A percentile compares a stretch with the other conserved stretches of the same genome.
Evolutionary conservation across 2,113 vertebrate genomes (phyloP).

Genomic region (Pungitius pungitius): DNA sequence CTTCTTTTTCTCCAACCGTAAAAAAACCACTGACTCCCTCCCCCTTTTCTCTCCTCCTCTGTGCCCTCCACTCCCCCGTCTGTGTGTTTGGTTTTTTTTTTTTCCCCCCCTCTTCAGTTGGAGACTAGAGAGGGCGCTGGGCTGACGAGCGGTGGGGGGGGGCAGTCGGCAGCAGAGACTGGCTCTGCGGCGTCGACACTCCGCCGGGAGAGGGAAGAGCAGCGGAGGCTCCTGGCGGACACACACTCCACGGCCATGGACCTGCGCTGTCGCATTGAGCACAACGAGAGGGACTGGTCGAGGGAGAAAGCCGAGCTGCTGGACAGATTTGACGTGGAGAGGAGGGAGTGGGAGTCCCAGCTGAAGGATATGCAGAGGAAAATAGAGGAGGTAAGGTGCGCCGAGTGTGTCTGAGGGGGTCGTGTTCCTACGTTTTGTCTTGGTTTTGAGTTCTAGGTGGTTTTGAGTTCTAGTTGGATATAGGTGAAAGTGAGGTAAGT

Average conservation of each 20-base stretch:
- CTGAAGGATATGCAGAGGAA: constrained; percentile 96
- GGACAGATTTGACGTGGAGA: constrained; percentile 92
- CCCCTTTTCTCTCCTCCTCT: constrained; percentile 34
- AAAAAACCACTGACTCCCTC: constrained; percentile 37
- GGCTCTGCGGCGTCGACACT: constrained; percentile 52
- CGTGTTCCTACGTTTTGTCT: not conserved
- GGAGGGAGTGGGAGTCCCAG: constrained; percentile 95
- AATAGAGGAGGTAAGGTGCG: constrained; percentile 91
- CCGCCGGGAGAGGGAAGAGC: constrained; percentile 78
- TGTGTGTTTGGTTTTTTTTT: too few species aligned
- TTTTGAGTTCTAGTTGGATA: not conserved
- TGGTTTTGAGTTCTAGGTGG: not conserved
- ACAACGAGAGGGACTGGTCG: constrained; percentile 86
- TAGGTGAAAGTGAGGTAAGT: not conserved
- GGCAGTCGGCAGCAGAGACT: constrained; percentile 70
- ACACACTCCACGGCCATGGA: constrained; percentile 86
- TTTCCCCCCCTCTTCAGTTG: constrained; percentile 70
- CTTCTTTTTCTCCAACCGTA: constrained; percentile 24
- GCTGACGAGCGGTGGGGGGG: constrained; percentile 41
- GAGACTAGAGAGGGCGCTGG: constrained; percentile 73
- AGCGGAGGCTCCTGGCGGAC: constrained; percentile 80
- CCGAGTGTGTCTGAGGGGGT: not conserved
- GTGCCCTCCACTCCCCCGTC: constrained; percentile 17
- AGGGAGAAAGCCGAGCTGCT: constrained; percentile 92
- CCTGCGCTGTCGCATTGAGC: constrained; percentile 85